Base-by-base conservation (phyloP, 2,888 invertebrate species). In the Cybosia mesomella region DNA sequence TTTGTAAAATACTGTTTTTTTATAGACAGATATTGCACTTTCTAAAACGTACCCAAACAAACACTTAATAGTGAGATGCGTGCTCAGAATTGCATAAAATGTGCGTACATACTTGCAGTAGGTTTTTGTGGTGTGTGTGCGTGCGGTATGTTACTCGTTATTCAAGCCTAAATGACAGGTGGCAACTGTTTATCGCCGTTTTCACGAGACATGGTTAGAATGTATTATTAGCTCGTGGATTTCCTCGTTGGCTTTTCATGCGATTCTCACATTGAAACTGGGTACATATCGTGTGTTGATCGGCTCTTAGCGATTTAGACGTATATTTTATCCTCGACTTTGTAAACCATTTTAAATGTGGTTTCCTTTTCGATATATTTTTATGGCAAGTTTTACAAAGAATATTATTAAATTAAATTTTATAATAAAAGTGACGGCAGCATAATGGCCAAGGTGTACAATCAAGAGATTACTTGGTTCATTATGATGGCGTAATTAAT, bases 101-200 rank as follows among this genome's bases (percentile, higher is more conserved):
- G 43, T 15, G 15, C 43, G 15, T 18, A 64, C 24, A 64, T 21
- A 32, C 15, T 21, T 21, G 22, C 32, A 36, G 5, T 28, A 1
- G 18, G 55, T 3, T 4, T 10, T 3, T 32, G 10, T 34, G 32
- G 65, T 13, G 24, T 43, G 54, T 59, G 34, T 49, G 18, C 54
- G 59, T 54, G 32, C 21, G 53, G 54, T n/a, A 60, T 43, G 62
- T 66, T 18, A 15, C 60, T 59, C 62, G 61, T 53, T 66, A 58
- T 66, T 66, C 65, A 62, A 34, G 36, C 34, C 53, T 53, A 62
- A 67, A 66, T 69, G 73, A 65, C 65, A 67, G 71, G 70, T 71
- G 64, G 67, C 63, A 62, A 69, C 66, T 71, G 68, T 65, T 67
- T 73, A 73, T 63, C 60, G 65, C 43, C 63, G 63, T 69, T 71